Base-by-base conservation (phyloP, 2,888 invertebrate genomes). In the Meliscaeva auricollis region DNA sequence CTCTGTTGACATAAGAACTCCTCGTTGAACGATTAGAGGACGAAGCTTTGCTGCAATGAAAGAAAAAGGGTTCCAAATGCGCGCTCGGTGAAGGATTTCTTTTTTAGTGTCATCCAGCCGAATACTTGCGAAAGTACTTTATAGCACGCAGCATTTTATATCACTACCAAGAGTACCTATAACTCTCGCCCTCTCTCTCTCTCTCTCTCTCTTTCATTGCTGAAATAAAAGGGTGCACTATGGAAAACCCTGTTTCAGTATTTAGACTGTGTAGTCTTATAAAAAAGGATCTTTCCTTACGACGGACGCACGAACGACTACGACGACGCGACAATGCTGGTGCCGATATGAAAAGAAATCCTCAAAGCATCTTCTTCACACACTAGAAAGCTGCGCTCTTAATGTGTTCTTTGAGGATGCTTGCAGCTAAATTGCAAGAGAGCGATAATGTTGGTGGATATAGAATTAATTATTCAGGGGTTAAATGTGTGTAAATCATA, bases 391-490 rank as follows among this genome's bases (percentile, higher is more conserved):
- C 52, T 56, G 62, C 70, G 32, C 35, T 62, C 62, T 75, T 66
- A 72, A 75, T 60, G 76, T 68, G 70, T 73, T 62, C 68, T 68
- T 72, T 85, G 22, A 66, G 66, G 50, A 48, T 38, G 81, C 85
- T 77, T 81, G 81, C 85, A 85, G 85, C 81, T 81, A 62, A 38
- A 76, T 73, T 81, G 85, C 73, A 81, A 69, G 75, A 62, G 70
- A 76, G 76, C 74, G 80, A 87, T 82, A 87, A 87, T 77, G 85
- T 82, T 82, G 70, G 70, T 58, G 82, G 75, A 80, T 87, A 81
- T 87, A 81, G 85, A 85, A 85, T 87, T 87, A 87, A 87, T 87
- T 87, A 87, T 87, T 87, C 78, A 76, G 72, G 82, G 85, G 87
- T 87, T 79, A 73, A 84, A 85, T 62, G 70, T 74, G 75, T 70